Evolutionary conservation across 2,888 invertebrate species (phyloP).

Genomic region (Formica aserva): DNA sequence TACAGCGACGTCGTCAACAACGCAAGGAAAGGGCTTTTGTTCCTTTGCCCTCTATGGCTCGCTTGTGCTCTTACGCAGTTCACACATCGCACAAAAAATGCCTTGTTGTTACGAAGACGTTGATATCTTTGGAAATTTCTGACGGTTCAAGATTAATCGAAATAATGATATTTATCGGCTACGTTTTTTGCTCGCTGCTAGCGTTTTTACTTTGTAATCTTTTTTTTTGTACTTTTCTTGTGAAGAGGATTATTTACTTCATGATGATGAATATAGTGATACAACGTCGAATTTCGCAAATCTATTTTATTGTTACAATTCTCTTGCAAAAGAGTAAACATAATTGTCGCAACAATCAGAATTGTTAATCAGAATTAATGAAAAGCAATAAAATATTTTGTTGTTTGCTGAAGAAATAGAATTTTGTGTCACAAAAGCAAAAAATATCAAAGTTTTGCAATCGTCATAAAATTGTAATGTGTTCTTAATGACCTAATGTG

Average conservation of each 20-base stretch:
- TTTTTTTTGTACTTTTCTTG: background rate
- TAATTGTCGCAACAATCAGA: background rate
- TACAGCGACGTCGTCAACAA: constrained; percentile 65
- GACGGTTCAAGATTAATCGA: constrained; percentile 5
- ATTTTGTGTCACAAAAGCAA: background rate
- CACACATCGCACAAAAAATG: constrained; percentile 64
- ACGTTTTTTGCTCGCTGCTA: background rate
- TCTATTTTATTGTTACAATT: background rate
- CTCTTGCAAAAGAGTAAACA: background rate
- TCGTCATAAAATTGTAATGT: background rate
- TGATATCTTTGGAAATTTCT: constrained; percentile 36
- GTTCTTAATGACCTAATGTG: background rate
- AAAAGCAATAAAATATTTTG: background rate
- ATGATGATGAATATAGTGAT: background rate
- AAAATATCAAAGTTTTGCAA: background rate
- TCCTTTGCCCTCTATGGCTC: constrained; percentile 63
- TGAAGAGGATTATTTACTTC: background rate
- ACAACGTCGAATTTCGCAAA: background rate
- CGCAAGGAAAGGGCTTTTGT: constrained; percentile 76
- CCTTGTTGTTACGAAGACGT: constrained; percentile 44
- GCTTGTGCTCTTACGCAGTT: constrained; percentile 61
- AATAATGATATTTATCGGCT: background rate
- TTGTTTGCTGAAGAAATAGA: background rate
- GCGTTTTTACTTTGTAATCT: background rate
- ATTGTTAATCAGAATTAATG: background rate